These are phyloP conservation scores for Cryptosula pallasiana DNA, from an alignment of 2,888 invertebrate species.

Conservation along the genomic window DNA sequence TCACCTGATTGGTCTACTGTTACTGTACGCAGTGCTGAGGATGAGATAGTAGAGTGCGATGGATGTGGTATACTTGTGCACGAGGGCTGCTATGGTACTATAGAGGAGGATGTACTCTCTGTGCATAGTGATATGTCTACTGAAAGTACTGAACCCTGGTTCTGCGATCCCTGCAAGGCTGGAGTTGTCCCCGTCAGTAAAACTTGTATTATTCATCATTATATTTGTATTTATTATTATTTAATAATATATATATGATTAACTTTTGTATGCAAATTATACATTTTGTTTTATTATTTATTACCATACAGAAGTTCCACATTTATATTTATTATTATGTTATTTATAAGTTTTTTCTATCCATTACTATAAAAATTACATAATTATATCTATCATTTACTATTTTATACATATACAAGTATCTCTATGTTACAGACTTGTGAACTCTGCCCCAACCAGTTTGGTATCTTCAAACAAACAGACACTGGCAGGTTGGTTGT, in stretches of 20 bases:
- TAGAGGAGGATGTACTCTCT: slow-evolving; percentile 71
- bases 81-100: slow-evolving; percentile 87
- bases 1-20: too few species aligned
- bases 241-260: too few species aligned
- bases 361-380: too few species aligned
- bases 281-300: background rate
- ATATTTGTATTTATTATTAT: too few species aligned
- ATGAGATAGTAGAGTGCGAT: slow-evolving; percentile 96
- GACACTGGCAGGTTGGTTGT: slow-evolving; percentile 74
- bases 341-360: too few species aligned
- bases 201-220: too few species aligned
- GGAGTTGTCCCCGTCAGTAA: slow-evolving; percentile 59
- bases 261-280: slow-evolving; percentile 23
- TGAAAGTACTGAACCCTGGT: slow-evolving; percentile 97
- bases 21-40: slow-evolving; percentile 64
- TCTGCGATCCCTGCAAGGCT: slow-evolving; percentile 93
- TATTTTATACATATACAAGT: too few species aligned
- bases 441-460: slow-evolving; percentile 89
- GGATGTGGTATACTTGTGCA: slow-evolving; percentile 93
- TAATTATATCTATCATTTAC: too few species aligned
- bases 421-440: slow-evolving; percentile 64
- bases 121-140: slow-evolving; percentile 88
- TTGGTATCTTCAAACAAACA: slow-evolving; percentile 89
- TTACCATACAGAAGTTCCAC: too few species aligned
- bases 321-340: too few species aligned